Base-by-base conservation (phyloP, 2,113 vertebrate species). In the Labeo catla region DNA sequence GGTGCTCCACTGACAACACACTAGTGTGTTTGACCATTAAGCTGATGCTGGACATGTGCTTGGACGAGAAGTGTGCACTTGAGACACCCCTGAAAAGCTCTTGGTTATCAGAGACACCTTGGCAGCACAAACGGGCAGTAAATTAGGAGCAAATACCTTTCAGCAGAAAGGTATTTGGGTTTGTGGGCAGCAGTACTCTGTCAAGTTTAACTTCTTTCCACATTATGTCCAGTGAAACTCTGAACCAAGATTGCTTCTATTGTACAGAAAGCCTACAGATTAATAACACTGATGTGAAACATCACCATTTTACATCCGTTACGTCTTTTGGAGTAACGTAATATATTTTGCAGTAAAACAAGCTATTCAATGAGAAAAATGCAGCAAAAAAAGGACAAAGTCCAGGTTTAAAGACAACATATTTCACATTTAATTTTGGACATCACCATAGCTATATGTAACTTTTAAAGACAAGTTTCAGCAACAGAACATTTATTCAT, bases 401-500 rank as follows among this genome's bases (percentile, higher is more conserved):
- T 57, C 72, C 84, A 80, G 23, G 19, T 73, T 7, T 54, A 76
- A 86, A 81, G 88, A 91, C 93, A 92, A 95, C 93, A 93, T 88
- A 92, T 95, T 96, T 96, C 94, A 96, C 97, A 95, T 97, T 98
- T 95, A 97, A 95, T 96, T 96, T 96, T 94, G 90, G 94, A 96
- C 96, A 95, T 96, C 96, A 97, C 95, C 94, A 95, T 95, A 96
- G 96, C 95, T 97, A 96, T 97, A 96, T 95, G 96, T 93, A 96
- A 97, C 95, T 94, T 96, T 87, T 92, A 94, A 95, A 89, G 92
- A 95, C 93, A 94, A 91, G 89, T 91, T 93, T 93, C 89, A 91
- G 93, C 91, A 93, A 94, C 92, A 94, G 93, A 93, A 93, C 94
- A 92, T 85, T 88, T 74, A 92, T 91, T 93, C 89, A 90, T 85